A percentile compares a stretch with the other conserved stretches of the same genome.
These are phyloP conservation scores for Nycticorax nycticorax DNA, from an alignment of 2,113 vertebrate species.

Conservation along the genomic window DNA sequence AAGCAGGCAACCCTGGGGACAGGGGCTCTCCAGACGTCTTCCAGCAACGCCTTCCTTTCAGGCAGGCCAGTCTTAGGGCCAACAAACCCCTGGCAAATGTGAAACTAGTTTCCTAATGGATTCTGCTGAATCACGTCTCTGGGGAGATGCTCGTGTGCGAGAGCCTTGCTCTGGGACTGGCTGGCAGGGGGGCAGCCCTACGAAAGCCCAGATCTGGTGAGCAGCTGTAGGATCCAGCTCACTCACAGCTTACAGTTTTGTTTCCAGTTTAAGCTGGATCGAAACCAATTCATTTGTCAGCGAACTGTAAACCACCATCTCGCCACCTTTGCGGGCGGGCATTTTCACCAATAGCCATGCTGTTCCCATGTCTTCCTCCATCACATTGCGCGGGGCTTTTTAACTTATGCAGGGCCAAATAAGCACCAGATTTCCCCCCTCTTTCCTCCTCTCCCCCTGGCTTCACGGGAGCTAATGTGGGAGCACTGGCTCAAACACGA, in stretches of 20 bases:
- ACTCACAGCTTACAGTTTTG: neutral
- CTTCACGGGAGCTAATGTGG: accelerated
- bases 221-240: conserved; percentile 19
- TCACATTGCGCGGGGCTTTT: accelerated
- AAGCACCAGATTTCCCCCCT: neutral
- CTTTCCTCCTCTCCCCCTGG: neutral
- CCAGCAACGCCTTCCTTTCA: neutral
- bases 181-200: accelerated
- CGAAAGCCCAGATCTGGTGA: neutral
- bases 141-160: neutral
- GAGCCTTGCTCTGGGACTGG: neutral
- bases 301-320: conserved; percentile 26
- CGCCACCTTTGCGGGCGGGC: neutral
- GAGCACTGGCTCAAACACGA: neutral
- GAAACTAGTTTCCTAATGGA: neutral
- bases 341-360: neutral
- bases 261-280: neutral
- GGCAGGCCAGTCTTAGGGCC: neutral
- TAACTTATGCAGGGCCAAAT: neutral
- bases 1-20: neutral
- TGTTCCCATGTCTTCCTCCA: neutral
- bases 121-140: conserved; percentile 19
- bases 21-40: neutral
- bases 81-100: neutral
- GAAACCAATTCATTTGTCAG: conserved; percentile 26